Conservation (phyloP, 2,113 vertebrate genomes). For the Dascyllus trimaculatus region DNA sequence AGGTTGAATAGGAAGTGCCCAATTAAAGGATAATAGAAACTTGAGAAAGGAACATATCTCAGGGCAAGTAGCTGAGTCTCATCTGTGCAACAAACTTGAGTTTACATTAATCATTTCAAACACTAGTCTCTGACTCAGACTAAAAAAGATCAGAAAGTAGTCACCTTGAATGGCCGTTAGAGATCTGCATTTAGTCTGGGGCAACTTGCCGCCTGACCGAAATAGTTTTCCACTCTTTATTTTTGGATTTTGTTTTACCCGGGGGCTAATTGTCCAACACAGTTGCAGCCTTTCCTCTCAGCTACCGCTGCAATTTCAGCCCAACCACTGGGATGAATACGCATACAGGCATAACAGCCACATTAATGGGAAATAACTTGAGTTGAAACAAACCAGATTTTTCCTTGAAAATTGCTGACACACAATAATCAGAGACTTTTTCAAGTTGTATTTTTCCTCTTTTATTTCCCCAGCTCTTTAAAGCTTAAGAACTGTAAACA, state of each 20-base stretch:
- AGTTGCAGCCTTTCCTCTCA: background rate
- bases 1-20: too few relatives aligned
- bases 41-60: background rate
- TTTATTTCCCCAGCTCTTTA: background rate
- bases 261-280: background rate
- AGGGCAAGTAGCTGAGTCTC: background rate
- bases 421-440: background rate
- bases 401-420: background rate
- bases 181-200: too few relatives aligned
- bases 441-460: background rate
- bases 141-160: background rate
- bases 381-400: too few relatives aligned
- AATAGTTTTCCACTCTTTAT: too few relatives aligned
- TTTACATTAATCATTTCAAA: background rate
- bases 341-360: too few relatives aligned
- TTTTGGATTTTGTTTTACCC: too few relatives aligned
- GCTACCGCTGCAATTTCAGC: background rate
- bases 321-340: background rate
- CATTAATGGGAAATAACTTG: too few relatives aligned
- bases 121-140: background rate
- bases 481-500: background rate
- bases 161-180: background rate
- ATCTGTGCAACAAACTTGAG: background rate
- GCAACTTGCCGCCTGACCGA: too few relatives aligned
- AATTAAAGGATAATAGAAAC: constrained; percentile 3